Evolutionary conservation across 1,140 invertebrate species (phyloP).

Genomic region (Dermatophagoides farinae): DNA sequence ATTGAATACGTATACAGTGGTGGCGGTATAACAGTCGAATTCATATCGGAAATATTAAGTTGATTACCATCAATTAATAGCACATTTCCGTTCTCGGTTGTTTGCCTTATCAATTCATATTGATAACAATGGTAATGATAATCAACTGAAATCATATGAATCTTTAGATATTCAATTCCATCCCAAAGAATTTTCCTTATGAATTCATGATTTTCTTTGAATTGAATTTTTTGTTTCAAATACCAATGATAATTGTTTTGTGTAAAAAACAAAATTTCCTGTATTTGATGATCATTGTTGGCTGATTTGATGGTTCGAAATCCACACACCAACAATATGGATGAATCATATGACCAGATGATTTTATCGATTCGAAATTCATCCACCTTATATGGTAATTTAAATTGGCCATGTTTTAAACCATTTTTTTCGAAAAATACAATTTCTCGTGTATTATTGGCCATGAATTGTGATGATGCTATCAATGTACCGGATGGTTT

Average conservation of each 20-base stretch:
- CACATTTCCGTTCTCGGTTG: conserved; percentile 36
- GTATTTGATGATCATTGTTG: background rate
- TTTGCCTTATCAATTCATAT: conserved; percentile 38
- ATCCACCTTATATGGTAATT: conserved; percentile 31
- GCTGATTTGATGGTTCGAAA: background rate
- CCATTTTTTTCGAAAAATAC: conserved; percentile 83
- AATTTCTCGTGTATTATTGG: conserved; percentile 40
- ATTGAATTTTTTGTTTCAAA: conserved; percentile 47
- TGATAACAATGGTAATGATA: conserved; percentile 36
- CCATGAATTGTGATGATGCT: conserved; percentile 38
- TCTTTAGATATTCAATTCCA: conserved; percentile 31
- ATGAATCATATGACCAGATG: conserved; percentile 55
- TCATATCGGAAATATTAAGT: conserved; percentile 48
- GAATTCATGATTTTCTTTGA: conserved; percentile 21
- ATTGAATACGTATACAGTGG: conserved; percentile 50
- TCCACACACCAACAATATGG: conserved; percentile 43
- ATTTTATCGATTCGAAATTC: conserved; percentile 36
- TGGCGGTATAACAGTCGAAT: conserved; percentile 49
- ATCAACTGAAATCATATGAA: conserved; percentile 36
- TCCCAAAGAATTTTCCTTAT: conserved; percentile 36
- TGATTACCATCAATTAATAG: conserved; percentile 54
- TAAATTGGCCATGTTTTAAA: conserved; percentile 58
- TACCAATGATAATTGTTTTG: conserved; percentile 78
- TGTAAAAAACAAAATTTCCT: conserved; percentile 49
- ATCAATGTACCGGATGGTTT: conserved; percentile 56